Evolutionary conservation across 1,140 invertebrate species (phyloP).

Genomic region (Acromyrmex charruanus): DNA sequence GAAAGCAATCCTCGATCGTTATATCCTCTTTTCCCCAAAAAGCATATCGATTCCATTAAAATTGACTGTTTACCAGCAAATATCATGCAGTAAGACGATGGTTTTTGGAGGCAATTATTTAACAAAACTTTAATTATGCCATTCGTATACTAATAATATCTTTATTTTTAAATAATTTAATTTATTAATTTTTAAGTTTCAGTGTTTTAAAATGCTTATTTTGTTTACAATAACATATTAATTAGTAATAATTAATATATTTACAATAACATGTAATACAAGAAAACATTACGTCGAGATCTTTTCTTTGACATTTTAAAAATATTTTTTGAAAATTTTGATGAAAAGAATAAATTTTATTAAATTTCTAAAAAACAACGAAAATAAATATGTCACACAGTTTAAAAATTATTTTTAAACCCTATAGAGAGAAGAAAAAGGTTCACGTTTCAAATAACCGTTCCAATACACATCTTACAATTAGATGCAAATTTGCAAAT

Average conservation of each 20-base stretch:
- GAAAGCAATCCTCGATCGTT: slow-evolving; percentile 8
- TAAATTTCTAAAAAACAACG: neutral
- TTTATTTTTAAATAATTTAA: neutral
- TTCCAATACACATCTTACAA: neutral
- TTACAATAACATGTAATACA: neutral
- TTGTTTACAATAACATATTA: neutral
- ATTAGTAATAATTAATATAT: neutral
- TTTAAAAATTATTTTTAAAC: neutral
- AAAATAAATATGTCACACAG: neutral
- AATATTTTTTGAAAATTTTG: neutral
- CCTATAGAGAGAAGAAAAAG: neutral
- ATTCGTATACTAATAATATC: neutral
- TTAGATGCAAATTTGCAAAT: slow-evolving; percentile 20
- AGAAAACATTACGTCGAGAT: neutral
- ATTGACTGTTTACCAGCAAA: neutral
- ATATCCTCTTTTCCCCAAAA: neutral
- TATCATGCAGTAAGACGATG: neutral
- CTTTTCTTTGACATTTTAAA: neutral
- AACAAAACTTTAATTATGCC: neutral
- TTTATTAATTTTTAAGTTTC: neutral
- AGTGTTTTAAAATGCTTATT: neutral
- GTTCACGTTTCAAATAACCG: neutral
- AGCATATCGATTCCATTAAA: neutral
- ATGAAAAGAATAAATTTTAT: neutral
- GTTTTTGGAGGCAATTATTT: neutral